Conservation (phyloP, 2,797 vertebrate species). For the Paramormyrops hopkinsi region DNA sequence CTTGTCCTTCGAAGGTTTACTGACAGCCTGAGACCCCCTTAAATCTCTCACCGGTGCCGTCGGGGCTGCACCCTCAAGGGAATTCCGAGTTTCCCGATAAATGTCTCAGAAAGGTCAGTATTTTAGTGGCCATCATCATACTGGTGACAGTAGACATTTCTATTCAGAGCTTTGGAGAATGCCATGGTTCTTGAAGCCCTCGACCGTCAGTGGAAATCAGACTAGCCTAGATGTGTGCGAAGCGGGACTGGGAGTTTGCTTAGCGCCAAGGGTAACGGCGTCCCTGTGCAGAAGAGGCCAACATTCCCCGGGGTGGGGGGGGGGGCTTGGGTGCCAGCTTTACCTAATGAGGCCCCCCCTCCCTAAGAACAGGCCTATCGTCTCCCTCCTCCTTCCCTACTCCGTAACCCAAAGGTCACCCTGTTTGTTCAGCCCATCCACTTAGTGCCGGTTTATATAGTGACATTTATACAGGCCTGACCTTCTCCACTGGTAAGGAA, state of each 20-base stretch:
- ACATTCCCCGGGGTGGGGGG: background rate
- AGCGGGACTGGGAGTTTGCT: background rate
- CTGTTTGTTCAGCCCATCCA: conserved; percentile 25
- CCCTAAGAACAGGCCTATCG: conserved; percentile 49
- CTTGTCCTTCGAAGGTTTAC: background rate
- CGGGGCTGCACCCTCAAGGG: background rate
- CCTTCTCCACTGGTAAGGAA: conserved; percentile 56
- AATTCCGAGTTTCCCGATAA: background rate
- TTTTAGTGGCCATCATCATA: background rate
- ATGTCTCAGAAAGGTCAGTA: background rate
- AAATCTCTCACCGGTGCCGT: background rate
- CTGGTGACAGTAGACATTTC: background rate
- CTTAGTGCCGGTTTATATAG: conserved; percentile 49
- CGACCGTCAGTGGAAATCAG: background rate
- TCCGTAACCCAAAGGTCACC: conserved; percentile 41
- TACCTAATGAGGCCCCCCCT: background rate
- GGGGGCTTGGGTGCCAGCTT: background rate
- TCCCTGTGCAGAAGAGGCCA: background rate
- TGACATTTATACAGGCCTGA: conserved; percentile 65
- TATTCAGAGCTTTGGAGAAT: background rate
- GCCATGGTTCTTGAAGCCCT: background rate
- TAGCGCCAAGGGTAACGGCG: background rate
- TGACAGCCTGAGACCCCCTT: background rate
- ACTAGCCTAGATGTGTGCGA: background rate
- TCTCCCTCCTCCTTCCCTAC: conserved; percentile 30